phyloP scores from a whole-genome alignment of 2,113 vertebrate species.

The Solenodon paradoxus region DNA sequence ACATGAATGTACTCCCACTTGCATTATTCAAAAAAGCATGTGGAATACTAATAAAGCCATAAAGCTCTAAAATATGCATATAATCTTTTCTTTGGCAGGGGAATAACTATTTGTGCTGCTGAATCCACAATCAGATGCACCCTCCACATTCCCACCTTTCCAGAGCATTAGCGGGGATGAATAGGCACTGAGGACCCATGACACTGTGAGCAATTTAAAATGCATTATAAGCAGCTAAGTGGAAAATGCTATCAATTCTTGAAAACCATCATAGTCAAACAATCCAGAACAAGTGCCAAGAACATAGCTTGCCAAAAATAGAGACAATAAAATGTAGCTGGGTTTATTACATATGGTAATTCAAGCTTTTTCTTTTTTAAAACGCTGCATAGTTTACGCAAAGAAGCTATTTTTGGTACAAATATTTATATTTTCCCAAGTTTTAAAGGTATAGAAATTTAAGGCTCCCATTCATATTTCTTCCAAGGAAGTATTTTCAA shows the following conservation, averaged over 20 bases:
- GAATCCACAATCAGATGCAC: neutral
- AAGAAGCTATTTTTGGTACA: neutral
- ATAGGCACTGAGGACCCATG: neutral
- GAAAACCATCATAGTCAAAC: constrained; percentile 7
- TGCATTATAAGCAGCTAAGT: constrained; percentile 20
- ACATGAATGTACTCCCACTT: neutral
- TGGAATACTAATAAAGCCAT: neutral
- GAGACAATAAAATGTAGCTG: constrained; percentile 9
- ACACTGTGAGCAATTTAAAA: constrained; percentile 31
- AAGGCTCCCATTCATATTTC: neutral
- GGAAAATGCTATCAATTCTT: constrained; percentile 44
- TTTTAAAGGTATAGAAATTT: neutral
- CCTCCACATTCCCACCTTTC: neutral
- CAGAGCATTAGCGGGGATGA: neutral
- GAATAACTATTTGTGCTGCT: neutral
- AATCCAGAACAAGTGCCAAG: neutral
- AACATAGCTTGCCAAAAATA: constrained; percentile 17
- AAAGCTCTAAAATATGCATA: neutral
- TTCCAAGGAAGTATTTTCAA: constrained; percentile 10
- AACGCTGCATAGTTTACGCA: neutral
- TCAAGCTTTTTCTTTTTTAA: constrained; percentile 22
- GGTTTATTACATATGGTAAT: constrained; percentile 16
- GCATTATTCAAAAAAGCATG: constrained; percentile 1
- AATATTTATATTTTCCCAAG: constrained; percentile 27
- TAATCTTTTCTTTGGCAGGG: neutral